These are phyloP conservation scores for Coleophora deauratella DNA, from an alignment of 2,888 invertebrate species.

Conservation along the genomic window DNA sequence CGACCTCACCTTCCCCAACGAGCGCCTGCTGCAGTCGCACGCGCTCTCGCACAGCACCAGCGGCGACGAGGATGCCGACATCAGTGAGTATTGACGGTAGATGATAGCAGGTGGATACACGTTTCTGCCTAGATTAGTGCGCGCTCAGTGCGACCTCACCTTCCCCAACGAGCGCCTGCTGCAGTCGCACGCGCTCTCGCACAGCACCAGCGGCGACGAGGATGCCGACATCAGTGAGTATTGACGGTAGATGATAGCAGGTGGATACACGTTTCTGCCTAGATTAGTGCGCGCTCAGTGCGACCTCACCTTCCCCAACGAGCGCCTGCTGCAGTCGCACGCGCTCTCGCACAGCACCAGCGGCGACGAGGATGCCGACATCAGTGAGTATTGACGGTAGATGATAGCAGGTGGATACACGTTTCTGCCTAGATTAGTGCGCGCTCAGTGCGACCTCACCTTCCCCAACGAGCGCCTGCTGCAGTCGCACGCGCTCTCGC, in stretches of 20 bases:
- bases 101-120: conserved; percentile 7
- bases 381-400: conserved; percentile 5
- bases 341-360: conserved; percentile 10
- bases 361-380: conserved; percentile 15
- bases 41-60: conserved; percentile 10
- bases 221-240: conserved; percentile 16
- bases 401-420: conserved; percentile 7
- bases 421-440: no score
- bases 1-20: conserved; percentile 31
- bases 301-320: conserved; percentile 31
- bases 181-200: conserved; percentile 24
- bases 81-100: conserved; percentile 5
- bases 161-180: conserved; percentile 33
- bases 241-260: neutral
- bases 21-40: conserved; percentile 32
- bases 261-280: conserved; percentile 13
- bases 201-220: conserved; percentile 8
- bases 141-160: conserved; percentile 32
- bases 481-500: conserved; percentile 24
- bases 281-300: conserved; percentile 34
- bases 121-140: no score
- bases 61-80: conserved; percentile 15
- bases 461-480: conserved; percentile 32
- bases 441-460: conserved; percentile 32
- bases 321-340: conserved; percentile 32